Conservation (phyloP, 2,113 vertebrate species). For the Tympanuchus pallidicinctus region DNA sequence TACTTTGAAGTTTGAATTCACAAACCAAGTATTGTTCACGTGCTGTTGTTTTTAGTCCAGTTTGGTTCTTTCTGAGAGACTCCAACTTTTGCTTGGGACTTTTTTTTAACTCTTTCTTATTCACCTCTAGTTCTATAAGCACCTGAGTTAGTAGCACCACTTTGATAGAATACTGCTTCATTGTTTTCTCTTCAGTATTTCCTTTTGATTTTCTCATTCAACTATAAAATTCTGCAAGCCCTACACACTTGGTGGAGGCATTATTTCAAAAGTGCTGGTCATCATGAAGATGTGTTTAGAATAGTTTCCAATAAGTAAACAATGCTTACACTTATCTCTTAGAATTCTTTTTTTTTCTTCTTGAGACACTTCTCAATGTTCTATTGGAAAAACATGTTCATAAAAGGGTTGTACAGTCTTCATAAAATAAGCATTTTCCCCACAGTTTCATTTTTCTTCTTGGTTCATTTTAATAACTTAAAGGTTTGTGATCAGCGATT, state of each 20-base stretch:
- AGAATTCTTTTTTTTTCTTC: not conserved
- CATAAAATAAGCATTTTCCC: not conserved
- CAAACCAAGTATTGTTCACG: not conserved
- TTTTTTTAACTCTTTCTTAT: not conserved
- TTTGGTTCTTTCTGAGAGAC: not conserved
- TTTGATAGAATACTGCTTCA: not conserved
- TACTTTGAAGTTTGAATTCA: constrained; percentile 13
- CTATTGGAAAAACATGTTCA: not conserved
- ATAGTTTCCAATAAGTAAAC: not conserved
- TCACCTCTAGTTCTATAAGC: not conserved
- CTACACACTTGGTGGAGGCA: not conserved
- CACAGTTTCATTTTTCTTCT: not conserved
- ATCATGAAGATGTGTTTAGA: not conserved
- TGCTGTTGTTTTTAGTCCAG: not conserved
- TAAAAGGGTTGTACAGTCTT: not conserved
- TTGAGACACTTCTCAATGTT: not conserved
- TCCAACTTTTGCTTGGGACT: not conserved
- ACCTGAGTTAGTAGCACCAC: not conserved
- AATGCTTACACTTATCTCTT: not conserved
- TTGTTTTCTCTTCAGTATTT: not conserved
- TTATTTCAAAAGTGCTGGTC: not conserved
- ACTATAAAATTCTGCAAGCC: not conserved
- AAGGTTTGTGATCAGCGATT: not conserved
- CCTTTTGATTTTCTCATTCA: not conserved
- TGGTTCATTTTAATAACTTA: not conserved